Evolutionary conservation across 2,888 invertebrate genomes (phyloP), one percentile per base, ranked within the genome.

Genomic region (Selenia dentaria): DNA sequence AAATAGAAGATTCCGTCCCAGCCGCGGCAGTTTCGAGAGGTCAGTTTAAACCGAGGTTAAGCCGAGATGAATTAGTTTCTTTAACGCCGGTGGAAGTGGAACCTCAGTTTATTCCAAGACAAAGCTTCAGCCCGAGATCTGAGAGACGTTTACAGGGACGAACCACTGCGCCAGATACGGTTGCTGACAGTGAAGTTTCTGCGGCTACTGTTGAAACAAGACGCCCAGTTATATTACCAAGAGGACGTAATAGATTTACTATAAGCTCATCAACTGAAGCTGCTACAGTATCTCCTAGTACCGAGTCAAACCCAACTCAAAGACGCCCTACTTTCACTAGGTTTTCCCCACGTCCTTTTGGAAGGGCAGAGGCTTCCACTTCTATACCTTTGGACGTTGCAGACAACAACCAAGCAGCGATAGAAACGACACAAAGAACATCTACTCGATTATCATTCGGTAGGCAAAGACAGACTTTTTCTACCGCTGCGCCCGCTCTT

Each of bases 1-100:
- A 57, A 16, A 61, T 34, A 38, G 83, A 80, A 6, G 89, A 89
- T 54, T 84, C 88, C 1, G 59, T 84, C 11, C 69, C 83, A 4
- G 85, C 86, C 14, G 87, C 84, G 6, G 86, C 87, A 6, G 64
- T 86, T 1, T 64, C 78, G 6, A 74, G 81, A 58, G 87, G 87
- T 8, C 76, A 80, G 22, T 79, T 75, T 32, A 78, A 78, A 52
- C 78, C 86, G 9, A 70, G 67, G 51, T 40, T 82, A n/a, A 76
- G 50, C 47, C 79, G 59, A n/a, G 89, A 92, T 47, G 93, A 93
- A 67, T 62, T 92, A 9, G 79, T 92, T 31, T 92, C 92, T 1
- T 69, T 93, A 31, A 92, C 92, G 1, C 90, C 92, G 0, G 74
- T 88, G 12, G 93, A 93, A 57, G 52, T 74, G 6, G 78, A 78